These are phyloP conservation scores for Heliothis subflexa DNA, from an alignment of 1,140 invertebrate species.

Conservation along the genomic window DNA sequence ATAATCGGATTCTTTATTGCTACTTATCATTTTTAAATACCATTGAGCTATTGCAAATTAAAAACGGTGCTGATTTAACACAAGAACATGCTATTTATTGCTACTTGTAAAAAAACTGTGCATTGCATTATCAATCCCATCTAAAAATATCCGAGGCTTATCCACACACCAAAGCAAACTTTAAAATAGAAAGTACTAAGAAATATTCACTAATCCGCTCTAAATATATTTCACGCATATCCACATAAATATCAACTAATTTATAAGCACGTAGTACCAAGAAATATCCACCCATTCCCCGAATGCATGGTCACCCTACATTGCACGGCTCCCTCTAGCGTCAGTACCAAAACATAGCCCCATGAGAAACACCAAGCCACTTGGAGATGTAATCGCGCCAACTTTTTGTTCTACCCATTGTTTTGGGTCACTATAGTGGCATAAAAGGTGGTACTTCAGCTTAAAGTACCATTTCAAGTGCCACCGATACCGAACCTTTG, in stretches of 20 bases:
- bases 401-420: slow-evolving; percentile 77
- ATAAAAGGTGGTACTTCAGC: slow-evolving; percentile 3
- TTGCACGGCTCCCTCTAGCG: slow-evolving; percentile 74
- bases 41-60: neutral
- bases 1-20: slow-evolving; percentile 11
- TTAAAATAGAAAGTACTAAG: no score
- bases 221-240: no score
- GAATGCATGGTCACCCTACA: slow-evolving; percentile 50
- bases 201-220: no score
- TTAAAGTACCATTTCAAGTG: slow-evolving; percentile 64
- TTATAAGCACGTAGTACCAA: neutral
- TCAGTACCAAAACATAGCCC: slow-evolving; percentile 79
- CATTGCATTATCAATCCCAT: no score
- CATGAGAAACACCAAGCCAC: slow-evolving; percentile 79
- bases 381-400: slow-evolving; percentile 82
- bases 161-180: no score
- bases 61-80: no score
- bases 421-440: slow-evolving; percentile 54
- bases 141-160: no score
- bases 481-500: slow-evolving; percentile 58
- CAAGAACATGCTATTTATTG: no score
- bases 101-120: no score
- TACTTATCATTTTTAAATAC: neutral
- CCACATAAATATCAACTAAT: neutral
- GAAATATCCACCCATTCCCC: neutral